phyloP scores from a whole-genome alignment of 1,140 invertebrate genomes.

The Neodiprion fabricii region DNA sequence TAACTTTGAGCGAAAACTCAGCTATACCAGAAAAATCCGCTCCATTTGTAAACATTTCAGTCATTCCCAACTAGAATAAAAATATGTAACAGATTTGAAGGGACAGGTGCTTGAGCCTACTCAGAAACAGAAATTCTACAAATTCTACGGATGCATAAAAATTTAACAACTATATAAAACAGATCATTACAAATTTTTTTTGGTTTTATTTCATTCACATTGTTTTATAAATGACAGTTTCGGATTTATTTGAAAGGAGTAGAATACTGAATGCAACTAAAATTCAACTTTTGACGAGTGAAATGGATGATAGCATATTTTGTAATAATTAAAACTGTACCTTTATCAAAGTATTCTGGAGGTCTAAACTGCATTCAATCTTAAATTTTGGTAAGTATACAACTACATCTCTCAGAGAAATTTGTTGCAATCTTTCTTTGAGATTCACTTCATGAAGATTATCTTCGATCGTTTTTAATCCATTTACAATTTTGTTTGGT shows the following conservation, averaged over 20 bases:
- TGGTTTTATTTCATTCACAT: no score
- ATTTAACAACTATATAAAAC: not conserved
- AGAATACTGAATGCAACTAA: no score
- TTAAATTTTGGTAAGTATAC: conserved; percentile 69
- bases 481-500: conserved; percentile 64
- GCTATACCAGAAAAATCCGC: conserved; percentile 67
- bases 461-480: conserved; percentile 57
- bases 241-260: no score
- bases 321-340: conserved; percentile 43
- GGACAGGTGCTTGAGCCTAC: no score
- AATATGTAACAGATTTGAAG: no score
- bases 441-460: conserved; percentile 52
- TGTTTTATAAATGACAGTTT: no score
- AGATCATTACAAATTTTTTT: no score
- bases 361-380: conserved; percentile 62
- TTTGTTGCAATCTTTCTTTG: conserved; percentile 37
- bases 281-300: no score
- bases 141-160: no score
- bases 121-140: no score
- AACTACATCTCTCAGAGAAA: conserved; percentile 50
- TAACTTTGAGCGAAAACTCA: conserved; percentile 52
- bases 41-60: conserved; percentile 60
- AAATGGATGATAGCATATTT: no score
- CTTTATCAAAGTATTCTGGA: conserved; percentile 60
- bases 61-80: conserved; percentile 65